Evolutionary conservation across 2,113 vertebrate genomes (phyloP).

Genomic region (Lamprologus sp.): DNA sequence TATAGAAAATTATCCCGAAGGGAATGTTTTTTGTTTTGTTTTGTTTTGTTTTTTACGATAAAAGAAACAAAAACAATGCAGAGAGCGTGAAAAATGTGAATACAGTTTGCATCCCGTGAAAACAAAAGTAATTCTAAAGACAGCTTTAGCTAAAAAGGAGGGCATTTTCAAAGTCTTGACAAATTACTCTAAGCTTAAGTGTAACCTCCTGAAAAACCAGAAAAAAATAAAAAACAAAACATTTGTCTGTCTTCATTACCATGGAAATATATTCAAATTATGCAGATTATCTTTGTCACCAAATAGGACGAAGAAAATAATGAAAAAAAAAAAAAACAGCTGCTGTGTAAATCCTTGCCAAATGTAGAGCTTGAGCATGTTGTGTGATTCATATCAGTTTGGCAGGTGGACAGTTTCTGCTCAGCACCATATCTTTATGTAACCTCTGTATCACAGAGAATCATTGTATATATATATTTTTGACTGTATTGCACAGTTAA

Average conservation of each 20-base stretch:
- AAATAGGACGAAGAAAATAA: background rate
- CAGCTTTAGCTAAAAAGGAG: background rate
- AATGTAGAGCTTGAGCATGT: background rate
- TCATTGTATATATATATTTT: background rate
- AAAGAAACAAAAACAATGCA: background rate
- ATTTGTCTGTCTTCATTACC: background rate
- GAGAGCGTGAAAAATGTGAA: background rate
- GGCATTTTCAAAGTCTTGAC: background rate
- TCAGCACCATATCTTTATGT: conserved; percentile 3
- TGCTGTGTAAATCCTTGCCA: conserved; percentile 2
- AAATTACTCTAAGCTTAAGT: background rate
- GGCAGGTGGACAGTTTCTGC: background rate
- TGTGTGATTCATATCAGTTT: conserved; percentile 21
- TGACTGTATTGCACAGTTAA: background rate
- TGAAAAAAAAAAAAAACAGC: background rate
- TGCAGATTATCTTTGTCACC: background rate
- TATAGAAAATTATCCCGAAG: background rate
- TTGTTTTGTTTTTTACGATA: background rate
- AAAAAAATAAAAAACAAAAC: background rate
- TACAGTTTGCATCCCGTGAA: background rate
- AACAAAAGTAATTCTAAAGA: background rate
- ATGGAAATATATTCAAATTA: background rate
- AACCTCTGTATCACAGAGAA: background rate
- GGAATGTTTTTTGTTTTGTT: background rate
- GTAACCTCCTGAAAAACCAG: background rate